Percentiles rank a stretch among this genome's conserved stretches.
Conservation (phyloP, 2,797 vertebrate species). For the Denticeps clupeoides region DNA sequence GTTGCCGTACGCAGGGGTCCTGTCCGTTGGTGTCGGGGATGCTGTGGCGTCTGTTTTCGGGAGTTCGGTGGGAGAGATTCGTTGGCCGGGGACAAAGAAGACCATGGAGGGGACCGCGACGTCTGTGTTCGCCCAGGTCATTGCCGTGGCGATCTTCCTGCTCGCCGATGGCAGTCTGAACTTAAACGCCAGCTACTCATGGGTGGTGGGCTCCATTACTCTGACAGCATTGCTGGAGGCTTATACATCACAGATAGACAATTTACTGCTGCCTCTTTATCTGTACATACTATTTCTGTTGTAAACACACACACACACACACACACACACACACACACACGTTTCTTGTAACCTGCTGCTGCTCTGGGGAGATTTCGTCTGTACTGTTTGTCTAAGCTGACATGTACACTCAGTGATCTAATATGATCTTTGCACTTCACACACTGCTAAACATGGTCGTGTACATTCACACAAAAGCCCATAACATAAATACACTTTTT, state of each 20-base stretch:
- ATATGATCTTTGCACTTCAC: no score
- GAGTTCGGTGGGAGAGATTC: constrained; percentile 85
- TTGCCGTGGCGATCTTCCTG: constrained; percentile 84
- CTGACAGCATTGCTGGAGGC: constrained; percentile 88
- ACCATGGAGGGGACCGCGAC: constrained; percentile 92
- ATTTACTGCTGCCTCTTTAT: constrained; percentile 89
- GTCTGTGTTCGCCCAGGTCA: constrained; percentile 89
- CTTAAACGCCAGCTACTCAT: constrained; percentile 82
- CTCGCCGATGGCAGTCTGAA: constrained; percentile 83
- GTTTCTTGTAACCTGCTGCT: no score
- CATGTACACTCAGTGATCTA: no score
- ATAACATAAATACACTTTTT: no score
- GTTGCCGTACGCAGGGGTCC: constrained; percentile 82
- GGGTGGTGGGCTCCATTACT: constrained; percentile 84
- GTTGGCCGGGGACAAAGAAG: constrained; percentile 93
- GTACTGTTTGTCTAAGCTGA: no score
- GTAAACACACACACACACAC: constrained; percentile 29
- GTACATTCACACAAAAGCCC: no score
- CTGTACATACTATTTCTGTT: constrained; percentile 86
- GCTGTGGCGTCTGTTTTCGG: constrained; percentile 85
- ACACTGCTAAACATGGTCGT: no score
- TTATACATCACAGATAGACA: constrained; percentile 92
- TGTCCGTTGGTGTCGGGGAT: constrained; percentile 90
- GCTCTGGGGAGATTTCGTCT: no score
- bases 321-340: not conserved